Base-by-base conservation (phyloP, 2,888 invertebrate species). In the Microctonus hyperodae region DNA sequence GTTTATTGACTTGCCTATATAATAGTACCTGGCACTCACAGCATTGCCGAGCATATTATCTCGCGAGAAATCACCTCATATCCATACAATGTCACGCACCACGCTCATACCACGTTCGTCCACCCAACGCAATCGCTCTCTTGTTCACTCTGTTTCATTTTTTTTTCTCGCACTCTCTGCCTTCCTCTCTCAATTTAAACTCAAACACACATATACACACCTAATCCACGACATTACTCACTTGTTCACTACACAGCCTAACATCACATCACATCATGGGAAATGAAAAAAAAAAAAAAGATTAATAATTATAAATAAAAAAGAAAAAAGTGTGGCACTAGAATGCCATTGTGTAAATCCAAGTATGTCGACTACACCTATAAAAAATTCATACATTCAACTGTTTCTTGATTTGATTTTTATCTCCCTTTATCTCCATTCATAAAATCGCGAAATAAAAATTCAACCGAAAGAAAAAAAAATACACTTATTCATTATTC, bases 21-120 rank as follows among this genome's bases (percentile, higher is more conserved):
- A 25, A 37, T 37, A 13, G 40, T 58, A n/a, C n/a, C 11, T 20
- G 25, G 22, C 22, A 22, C 9, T 28, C 22, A 13, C 7, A 23
- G 33, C 48, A 61, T 61, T 51, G 61, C 50, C 48, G 35, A 61
- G 51, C n/a, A 37, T 7, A 22, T 59, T 79, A 81, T 82, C 77
- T 72, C 63, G 71, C 75, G 75, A 72, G 74, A 79, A 78, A 81
- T 81, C 81, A 73, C 72, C 81, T 82, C 79, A 83, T 83, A 83
- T 82, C 81, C 82, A 83, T 83, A 83, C 81, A 83, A 81, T 80
- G 82, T 83, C 82, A 81, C 81, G 82, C 79, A 81, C 79, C 71
- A 71, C 73, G 69, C 67, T 66, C 64, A 61, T 70, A 74, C 70
- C 67, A 69, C 69, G 71, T 69, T 69, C 70, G 72, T 73, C 70